Conservation (phyloP, 2,113 vertebrate genomes). For the Apteryx owenii region DNA sequence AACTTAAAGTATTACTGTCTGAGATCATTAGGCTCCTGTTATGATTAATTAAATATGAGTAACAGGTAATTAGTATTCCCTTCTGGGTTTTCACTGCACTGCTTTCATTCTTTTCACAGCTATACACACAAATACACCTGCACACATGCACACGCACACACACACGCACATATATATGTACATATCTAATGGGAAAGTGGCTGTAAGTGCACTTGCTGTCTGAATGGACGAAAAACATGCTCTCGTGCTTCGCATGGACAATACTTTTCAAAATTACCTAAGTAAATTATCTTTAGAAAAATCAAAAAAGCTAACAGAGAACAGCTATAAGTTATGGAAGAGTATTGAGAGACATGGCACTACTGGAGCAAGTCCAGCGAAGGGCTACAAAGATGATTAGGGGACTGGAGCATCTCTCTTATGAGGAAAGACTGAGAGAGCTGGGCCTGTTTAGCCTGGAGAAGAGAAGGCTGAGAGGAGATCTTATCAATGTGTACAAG, state of each 20-base stretch:
- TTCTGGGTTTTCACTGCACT: background rate
- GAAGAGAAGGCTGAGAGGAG: too few species aligned
- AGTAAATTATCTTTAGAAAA: background rate
- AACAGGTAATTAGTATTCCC: background rate
- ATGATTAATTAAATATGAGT: background rate
- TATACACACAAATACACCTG: background rate
- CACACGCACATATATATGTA: accelerated
- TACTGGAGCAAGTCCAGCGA: too few species aligned
- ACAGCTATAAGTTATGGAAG: background rate
- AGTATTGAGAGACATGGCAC: too few species aligned
- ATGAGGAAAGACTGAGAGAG: too few species aligned
- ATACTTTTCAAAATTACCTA: background rate
- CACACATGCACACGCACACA: too few species aligned
- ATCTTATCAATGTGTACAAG: too few species aligned
- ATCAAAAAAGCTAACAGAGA: background rate
- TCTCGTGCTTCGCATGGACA: background rate
- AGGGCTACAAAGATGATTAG: too few species aligned
- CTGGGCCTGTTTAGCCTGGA: too few species aligned
- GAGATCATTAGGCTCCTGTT: background rate
- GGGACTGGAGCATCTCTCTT: too few species aligned
- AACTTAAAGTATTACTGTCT: background rate
- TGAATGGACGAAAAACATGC: background rate
- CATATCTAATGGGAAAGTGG: accelerated
- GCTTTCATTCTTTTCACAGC: background rate
- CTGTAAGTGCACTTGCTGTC: background rate